Evolutionary conservation across 2,113 vertebrate species (phyloP), one percentile per base, ranked within the genome.

Genomic region (Odocoileus virginianus): DNA sequence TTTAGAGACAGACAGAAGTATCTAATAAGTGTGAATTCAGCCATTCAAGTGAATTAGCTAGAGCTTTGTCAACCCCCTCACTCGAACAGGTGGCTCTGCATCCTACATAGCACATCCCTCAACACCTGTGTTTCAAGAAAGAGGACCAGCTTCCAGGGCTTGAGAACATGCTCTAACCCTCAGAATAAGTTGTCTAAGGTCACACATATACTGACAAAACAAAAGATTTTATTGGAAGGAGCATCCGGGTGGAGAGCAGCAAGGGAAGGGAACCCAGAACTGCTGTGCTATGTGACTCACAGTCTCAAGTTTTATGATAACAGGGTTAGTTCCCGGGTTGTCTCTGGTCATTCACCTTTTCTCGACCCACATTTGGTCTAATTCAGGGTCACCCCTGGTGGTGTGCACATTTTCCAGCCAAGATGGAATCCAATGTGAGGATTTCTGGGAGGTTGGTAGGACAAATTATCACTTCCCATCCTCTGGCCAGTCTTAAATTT

Each of bases 51-150:
- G 11, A 89, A 27, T 8, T 78, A 28, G 11, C 1, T 92, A 14
- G 36, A 52, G 27, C 9, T 83, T 43, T 40, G 36, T 81, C 33
- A 87, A 13, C 25, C 13, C 1, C 3, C n/a, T 19, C 17, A 8
- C 25, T 89, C 17, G 13, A 3, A 23, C 3, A 25, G 14, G 9
- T 2, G 78, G 0, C 28, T 76, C 3, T 64, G 54, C 12, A 23
- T 33, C 16, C 7, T 36, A 6, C 7, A 30, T 2, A 55, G 0
- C 25, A 30, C n/a, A 2, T 1, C n/a, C 7, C 15, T 19, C 5
- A 10, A 9, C 36, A 57, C 11, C 28, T 21, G 28, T 33, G 16
- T 50, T 33, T 17, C 45, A 81, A 6, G 45, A 50, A 81, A 30
- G 78, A 50, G 78, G 5, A 33, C 28, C 4, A 0, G 28, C 28